Conservation (phyloP, 1,140 invertebrate genomes). For the Plutomurus gul region DNA sequence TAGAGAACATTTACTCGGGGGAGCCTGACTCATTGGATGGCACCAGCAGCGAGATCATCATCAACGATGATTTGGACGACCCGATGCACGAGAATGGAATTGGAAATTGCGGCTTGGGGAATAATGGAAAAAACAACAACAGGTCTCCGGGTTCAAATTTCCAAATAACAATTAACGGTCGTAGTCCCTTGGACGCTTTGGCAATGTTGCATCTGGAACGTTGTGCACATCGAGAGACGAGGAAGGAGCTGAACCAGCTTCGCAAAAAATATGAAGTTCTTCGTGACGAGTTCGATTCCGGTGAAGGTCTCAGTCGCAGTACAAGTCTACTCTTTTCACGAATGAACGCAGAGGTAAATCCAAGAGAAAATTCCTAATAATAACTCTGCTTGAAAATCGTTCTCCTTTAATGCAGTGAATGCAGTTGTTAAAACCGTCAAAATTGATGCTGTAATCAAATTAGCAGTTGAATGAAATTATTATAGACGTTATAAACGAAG, state of each 20-base stretch:
- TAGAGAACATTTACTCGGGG: conserved; percentile 52
- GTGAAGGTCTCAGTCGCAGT: conserved; percentile 52
- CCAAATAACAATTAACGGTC: conserved; percentile 45
- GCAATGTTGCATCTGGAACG: conserved; percentile 55
- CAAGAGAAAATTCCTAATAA: background rate
- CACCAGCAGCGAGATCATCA: conserved; percentile 53
- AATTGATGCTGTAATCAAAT: no score
- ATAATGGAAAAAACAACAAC: background rate
- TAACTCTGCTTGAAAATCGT: no score
- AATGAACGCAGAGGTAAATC: conserved; percentile 48
- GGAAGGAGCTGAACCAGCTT: conserved; percentile 55
- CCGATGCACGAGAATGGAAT: background rate
- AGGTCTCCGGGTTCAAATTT: conserved; percentile 33
- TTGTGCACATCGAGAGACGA: conserved; percentile 54
- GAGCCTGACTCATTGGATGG: conserved; percentile 54
- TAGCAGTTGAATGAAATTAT: no score
- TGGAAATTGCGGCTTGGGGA: conserved; percentile 1
- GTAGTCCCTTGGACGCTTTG: conserved; percentile 53
- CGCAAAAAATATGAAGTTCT: conserved; percentile 56
- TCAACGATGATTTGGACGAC: conserved; percentile 44
- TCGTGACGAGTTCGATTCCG: conserved; percentile 54
- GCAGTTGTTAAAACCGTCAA: no score
- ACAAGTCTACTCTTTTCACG: conserved; percentile 50
- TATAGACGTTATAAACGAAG: no score
- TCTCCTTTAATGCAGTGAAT: no score